Conservation (phyloP, 1,140 invertebrate species). For the Drosophila dunni region DNA sequence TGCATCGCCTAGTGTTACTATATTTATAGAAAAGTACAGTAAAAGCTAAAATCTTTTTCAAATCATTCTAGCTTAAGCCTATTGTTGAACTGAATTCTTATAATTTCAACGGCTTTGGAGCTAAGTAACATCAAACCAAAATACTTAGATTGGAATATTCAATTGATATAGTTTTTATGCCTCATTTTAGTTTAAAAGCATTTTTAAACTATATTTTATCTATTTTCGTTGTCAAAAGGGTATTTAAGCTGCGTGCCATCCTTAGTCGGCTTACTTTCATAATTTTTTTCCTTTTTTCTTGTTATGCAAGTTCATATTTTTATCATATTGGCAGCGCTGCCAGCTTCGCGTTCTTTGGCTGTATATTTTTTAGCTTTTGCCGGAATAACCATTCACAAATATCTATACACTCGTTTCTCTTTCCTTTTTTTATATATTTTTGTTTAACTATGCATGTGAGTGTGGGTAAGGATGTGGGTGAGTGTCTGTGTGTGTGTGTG, state of each 20-base stretch:
- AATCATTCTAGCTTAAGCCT: no score
- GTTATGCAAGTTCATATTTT: conserved; percentile 81
- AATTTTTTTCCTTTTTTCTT: conserved; percentile 63
- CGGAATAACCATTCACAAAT: conserved; percentile 73
- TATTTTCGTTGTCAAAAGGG: background rate
- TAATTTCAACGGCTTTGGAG: no score
- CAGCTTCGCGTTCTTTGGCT: conserved; percentile 49
- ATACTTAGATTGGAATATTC: no score
- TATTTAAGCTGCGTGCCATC: background rate
- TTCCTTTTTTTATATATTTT: conserved; percentile 32
- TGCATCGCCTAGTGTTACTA: no score
- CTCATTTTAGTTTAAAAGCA: no score
- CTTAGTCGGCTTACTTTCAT: conserved; percentile 12
- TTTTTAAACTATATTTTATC: no score
- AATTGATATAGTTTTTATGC: no score
- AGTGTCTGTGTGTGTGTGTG: conserved; percentile 59
- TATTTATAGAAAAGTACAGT: no score
- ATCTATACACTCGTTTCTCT: conserved; percentile 69
- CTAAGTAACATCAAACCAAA: no score
- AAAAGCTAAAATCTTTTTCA: no score
- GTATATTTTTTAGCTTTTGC: conserved; percentile 81
- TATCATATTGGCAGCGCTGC: conserved; percentile 78
- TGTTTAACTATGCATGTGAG: conserved; percentile 58
- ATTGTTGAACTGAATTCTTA: no score
- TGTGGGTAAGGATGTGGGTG: conserved; percentile 21